Evolutionary conservation across 2,888 invertebrate genomes (phyloP).

Genomic region (Synanthedon tipuliformis): DNA sequence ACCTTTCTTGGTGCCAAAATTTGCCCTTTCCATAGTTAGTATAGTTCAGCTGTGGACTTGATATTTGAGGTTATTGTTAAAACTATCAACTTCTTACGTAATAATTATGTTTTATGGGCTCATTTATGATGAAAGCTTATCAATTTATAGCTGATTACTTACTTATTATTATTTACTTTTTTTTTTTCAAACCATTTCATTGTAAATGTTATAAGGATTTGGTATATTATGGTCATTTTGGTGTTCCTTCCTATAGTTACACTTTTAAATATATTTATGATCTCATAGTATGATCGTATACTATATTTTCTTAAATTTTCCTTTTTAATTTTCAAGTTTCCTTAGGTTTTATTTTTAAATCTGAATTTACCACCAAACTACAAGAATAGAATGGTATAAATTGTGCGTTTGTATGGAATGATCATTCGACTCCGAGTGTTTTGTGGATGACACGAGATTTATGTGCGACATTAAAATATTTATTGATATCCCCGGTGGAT

Average conservation of each 20-base stretch:
- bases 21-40: slow-evolving; percentile 8
- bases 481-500: slow-evolving; percentile 1
- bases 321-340: too few relatives aligned
- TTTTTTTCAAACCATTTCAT: too few relatives aligned
- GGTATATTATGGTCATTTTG: too few relatives aligned
- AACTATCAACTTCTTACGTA: slow-evolving; percentile 7
- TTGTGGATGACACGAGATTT: slow-evolving; percentile 10
- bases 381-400: slow-evolving; percentile 13
- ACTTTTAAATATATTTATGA: too few relatives aligned
- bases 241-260: too few relatives aligned
- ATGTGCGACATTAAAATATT: slow-evolving; percentile 5
- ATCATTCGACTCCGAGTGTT: slow-evolving; percentile 12
- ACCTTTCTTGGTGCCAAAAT: slow-evolving; percentile 17
- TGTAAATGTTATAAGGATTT: too few relatives aligned
- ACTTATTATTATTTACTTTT: too few relatives aligned
- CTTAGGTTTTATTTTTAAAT: slow-evolving; percentile 8
- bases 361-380: slow-evolving; percentile 21
- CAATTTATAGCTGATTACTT: too few relatives aligned
- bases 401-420: slow-evolving; percentile 17
- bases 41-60: slow-evolving; percentile 16
- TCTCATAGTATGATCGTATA: too few relatives aligned
- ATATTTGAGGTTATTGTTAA: slow-evolving; percentile 41
- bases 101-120: background rate
- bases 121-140: background rate
- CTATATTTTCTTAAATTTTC: too few relatives aligned